Percentiles rank a stretch among this genome's conserved stretches.
phyloP scores from a whole-genome alignment of 2,113 vertebrate genomes.

The Eulemur rufifrons region DNA sequence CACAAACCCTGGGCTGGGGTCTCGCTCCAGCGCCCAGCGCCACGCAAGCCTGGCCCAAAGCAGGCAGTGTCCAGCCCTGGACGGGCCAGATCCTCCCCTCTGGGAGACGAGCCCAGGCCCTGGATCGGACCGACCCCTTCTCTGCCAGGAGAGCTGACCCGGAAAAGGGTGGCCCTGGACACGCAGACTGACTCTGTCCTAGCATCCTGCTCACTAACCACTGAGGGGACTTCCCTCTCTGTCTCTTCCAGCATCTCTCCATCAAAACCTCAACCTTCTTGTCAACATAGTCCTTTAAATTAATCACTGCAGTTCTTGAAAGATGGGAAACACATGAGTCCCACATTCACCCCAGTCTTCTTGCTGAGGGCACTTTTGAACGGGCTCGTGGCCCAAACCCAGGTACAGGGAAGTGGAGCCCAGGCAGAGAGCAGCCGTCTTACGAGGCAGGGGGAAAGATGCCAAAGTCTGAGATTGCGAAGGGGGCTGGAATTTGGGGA shows the following conservation, averaged over 20 bases:
- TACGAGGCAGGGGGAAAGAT: not conserved
- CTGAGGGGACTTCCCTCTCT: not conserved
- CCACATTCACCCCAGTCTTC: not conserved
- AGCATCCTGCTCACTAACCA: not conserved
- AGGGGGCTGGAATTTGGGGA: not conserved
- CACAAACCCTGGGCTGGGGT: not conserved
- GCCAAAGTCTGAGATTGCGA: not conserved
- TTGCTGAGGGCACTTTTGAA: not conserved
- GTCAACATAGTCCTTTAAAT: not conserved
- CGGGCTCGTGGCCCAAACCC: not conserved
- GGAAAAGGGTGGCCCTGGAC: not conserved
- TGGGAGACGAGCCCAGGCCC: not conserved
- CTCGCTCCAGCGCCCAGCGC: rapidly evolving
- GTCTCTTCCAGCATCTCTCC: not conserved
- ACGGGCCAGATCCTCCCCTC: not conserved
- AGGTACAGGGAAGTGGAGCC: not conserved
- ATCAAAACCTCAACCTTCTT: not conserved
- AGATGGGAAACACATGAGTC: not conserved
- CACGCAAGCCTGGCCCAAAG: rapidly evolving
- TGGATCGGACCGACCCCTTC: not conserved
- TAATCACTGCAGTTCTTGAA: not conserved
- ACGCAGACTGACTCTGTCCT: not conserved
- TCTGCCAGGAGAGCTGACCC: not conserved
- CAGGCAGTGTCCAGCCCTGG: not conserved
- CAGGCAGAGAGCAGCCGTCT: not conserved